Conservation (phyloP, 1,140 invertebrate species). For the Aphaenogaster floridana region DNA sequence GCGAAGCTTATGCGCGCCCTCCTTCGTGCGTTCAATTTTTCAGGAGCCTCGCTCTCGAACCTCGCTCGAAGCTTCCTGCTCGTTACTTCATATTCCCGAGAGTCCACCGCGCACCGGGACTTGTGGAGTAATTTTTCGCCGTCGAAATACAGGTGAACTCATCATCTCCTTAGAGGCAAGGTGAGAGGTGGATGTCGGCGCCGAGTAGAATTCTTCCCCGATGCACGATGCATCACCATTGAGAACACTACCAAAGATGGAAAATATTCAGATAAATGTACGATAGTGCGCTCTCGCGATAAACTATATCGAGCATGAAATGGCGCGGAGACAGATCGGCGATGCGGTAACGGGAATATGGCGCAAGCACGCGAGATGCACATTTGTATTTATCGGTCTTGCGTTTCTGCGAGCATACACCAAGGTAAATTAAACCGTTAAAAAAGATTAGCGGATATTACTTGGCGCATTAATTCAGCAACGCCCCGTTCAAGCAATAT, state of each 20-base stretch:
- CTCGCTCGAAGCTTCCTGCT: background rate
- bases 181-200: background rate
- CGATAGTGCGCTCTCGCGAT: background rate
- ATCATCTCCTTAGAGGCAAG: background rate
- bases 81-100: constrained; percentile 18
- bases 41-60: background rate
- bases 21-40: constrained; percentile 45
- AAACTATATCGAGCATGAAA: background rate
- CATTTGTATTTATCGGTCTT: background rate
- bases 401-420: background rate
- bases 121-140: constrained; percentile 35
- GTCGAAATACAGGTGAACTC: constrained; percentile 25
- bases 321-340: background rate
- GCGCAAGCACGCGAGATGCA: background rate
- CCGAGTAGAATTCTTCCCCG: background rate
- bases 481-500: background rate
- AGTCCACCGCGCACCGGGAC: background rate
- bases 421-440: background rate
- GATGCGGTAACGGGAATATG: background rate
- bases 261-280: background rate
- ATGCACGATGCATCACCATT: background rate
- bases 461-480: constrained; percentile 20
- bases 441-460: background rate
- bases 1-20: background rate
- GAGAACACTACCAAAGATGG: background rate